Evolutionary conservation across 2,888 invertebrate species (phyloP), one percentile per base, ranked within the genome.

Genomic region (Listrodromus nycthemerus): DNA sequence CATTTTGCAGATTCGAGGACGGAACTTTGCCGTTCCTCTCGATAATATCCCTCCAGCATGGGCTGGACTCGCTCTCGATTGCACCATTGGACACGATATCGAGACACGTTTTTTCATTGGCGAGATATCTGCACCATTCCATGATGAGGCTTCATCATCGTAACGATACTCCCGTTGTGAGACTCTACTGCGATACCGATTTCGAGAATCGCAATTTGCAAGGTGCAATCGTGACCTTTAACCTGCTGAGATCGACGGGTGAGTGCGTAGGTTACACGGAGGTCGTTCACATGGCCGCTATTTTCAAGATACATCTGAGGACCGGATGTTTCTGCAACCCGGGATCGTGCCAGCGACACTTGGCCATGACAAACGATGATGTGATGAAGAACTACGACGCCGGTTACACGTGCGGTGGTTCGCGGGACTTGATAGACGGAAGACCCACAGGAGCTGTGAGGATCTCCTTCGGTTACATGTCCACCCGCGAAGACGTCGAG

Each of bases 321-420:
- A 98, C 98, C 1, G 99, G 99, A 0, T 99, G 99, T 92, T 98
- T 99, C 92, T 99, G 99, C 93, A 99, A 99, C 94, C 97, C 98
- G 1, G 99, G 99, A 16, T 97, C 98, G 1, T 99, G 99, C 91
- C 97, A 98, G 92, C 94, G 96, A 69, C 97, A 97, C 90, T 94
- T 99, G 65, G 93, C 94, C 7, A 94, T 98, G 8, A 94, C 95
- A 0, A 95, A 96, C 73, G 94, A 95, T 16, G 96, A 97, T 77
- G 94, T 98, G 87, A 95, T 96, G 88, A 94, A 95, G 41, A 97
- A 98, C 92, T 98, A 96, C 92, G 95, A 97, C 95, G 95, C 96
- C 2, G 99, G 99, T 0, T 98, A 98, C 93, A 96, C 97, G 55
- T 99, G 99, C 93, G 98, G 99, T 0, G 99, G 98, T 91, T 96